Evolutionary conservation across 2,888 invertebrate genomes (phyloP), one percentile per base, ranked within the genome.

Genomic region (Yponomeuta malinellus): DNA sequence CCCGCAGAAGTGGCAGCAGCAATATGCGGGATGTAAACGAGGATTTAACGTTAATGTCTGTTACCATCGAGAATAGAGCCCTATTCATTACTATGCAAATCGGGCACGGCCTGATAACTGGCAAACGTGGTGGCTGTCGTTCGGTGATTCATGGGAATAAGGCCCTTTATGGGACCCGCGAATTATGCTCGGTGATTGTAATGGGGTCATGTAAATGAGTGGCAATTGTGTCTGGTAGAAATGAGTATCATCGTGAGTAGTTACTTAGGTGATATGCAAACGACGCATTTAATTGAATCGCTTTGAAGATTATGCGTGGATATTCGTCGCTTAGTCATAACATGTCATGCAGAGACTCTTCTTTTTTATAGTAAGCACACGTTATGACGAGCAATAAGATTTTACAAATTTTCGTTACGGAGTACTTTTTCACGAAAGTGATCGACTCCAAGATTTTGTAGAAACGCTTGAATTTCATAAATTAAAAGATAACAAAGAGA

Each of bases 61-160:
- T 12, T 15, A 5, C 52, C 52, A 15, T 15, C 52, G 52, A 59
- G 52, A 59, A 59, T 59, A 59, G 52, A 52, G 65, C 68, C 48
- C 10, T 68, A 68, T 68, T 68, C 43, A 68, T 68, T 68, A 68
- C 43, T 68, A 68, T 68, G 68, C 48, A 68, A 68, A 68, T 68
- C 15, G 43, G 37, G 23, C 48, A 65, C 1, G 31, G 23, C n/a
- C 37, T 48, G 68, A 68, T 68, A 48, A 68, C 68, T 68, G 23
- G 65, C 65, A 29, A 68, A 48, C 48, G 68, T 48, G 48, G 37
- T 68, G 37, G 33, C 68, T 68, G 68, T 37, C 68, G 68, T 43
- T 68, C 29, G 65, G 68, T 48, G 48, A 68, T 68, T 68, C 37
- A 68, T 43, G 68, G 48, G 68, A 43, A 68, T 43, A 67, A 23